Conservation (phyloP, 2,797 vertebrate species). For the Synanceia verrucosa region DNA sequence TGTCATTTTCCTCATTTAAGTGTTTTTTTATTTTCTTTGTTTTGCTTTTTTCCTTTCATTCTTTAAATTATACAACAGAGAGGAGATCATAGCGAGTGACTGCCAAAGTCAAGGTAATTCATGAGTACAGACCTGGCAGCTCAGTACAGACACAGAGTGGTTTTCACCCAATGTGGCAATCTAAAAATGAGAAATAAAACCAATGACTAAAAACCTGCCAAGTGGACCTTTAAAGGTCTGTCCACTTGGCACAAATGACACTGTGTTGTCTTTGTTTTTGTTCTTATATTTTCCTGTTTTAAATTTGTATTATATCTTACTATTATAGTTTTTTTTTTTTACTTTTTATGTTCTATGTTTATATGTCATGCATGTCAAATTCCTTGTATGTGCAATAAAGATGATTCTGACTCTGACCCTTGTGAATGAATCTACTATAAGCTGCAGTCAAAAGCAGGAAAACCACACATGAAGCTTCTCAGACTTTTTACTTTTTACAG, state of each 20-base stretch:
- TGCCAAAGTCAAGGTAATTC: constrained; percentile 44
- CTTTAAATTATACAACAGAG: neutral
- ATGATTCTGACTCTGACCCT: too few species aligned
- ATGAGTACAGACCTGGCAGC: constrained; percentile 36
- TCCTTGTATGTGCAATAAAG: too few species aligned
- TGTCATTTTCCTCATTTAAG: neutral
- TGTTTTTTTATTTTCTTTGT: neutral
- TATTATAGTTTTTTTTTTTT: too few species aligned
- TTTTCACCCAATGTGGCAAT: constrained; percentile 7
- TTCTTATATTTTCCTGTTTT: too few species aligned
- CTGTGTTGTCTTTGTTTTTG: too few species aligned
- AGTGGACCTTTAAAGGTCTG: neutral
- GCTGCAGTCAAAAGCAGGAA: neutral
- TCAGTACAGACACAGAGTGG: neutral
- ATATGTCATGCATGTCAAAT: too few species aligned
- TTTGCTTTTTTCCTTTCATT: constrained; percentile 26
- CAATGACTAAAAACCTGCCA: neutral
- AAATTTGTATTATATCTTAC: too few species aligned
- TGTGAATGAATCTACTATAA: too few species aligned
- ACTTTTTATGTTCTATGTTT: too few species aligned
- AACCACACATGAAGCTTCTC: too few species aligned
- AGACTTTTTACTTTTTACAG: neutral
- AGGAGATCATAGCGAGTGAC: constrained; percentile 16
- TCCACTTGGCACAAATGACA: too few species aligned
- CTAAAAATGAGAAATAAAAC: constrained; percentile 1